Evolutionary conservation across 2,113 vertebrate species (phyloP).

Genomic region (Strix aluco): DNA sequence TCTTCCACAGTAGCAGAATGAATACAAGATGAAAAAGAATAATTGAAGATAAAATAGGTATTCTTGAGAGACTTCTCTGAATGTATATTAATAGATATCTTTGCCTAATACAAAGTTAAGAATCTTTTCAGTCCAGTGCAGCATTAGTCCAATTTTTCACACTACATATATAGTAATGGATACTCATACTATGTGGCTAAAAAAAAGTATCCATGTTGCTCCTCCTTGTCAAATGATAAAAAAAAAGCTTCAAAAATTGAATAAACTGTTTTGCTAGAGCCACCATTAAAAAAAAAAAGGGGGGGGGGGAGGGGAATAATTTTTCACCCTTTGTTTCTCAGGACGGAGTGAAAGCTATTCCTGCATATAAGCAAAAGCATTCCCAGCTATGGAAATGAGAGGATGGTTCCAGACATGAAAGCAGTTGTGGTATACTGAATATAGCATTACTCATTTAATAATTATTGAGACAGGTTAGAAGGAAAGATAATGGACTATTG

Average conservation of each 20-base stretch:
- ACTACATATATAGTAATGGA: not conserved
- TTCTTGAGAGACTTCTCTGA: not conserved
- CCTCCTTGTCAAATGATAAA: not conserved
- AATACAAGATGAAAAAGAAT: not conserved
- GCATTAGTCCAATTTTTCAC: not conserved
- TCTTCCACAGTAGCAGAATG: not conserved
- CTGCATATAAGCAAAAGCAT: not conserved
- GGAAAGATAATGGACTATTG: not conserved
- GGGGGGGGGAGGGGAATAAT: accelerated
- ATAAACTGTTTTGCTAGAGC: not conserved
- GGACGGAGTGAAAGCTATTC: not conserved
- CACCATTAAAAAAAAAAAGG: not conserved
- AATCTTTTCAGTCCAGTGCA: not conserved
- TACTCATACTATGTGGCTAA: not conserved
- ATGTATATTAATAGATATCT: not conserved
- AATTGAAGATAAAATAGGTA: not conserved
- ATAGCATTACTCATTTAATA: not conserved
- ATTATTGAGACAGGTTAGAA: not conserved
- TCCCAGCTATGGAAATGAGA: not conserved
- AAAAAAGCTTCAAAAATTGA: not conserved
- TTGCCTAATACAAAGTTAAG: not conserved
- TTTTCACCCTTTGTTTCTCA: not conserved
- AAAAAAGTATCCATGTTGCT: not conserved
- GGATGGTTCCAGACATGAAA: not conserved
- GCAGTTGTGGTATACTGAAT: not conserved